These are phyloP conservation scores for Rhynchophorus ferrugineus DNA, from an alignment of 1,140 invertebrate species.

Conservation along the genomic window DNA sequence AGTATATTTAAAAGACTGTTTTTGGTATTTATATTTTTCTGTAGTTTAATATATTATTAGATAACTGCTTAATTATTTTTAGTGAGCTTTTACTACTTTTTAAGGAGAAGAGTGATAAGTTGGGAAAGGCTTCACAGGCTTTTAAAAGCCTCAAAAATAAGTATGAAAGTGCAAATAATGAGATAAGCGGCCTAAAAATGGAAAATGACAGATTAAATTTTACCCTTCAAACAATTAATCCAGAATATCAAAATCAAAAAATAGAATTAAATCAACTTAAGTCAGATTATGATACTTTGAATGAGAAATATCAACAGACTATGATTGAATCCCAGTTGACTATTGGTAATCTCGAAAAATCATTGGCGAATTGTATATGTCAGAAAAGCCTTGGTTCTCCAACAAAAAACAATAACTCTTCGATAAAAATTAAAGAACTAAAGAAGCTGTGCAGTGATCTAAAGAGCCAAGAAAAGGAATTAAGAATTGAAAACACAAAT, in stretches of 20 bases:
- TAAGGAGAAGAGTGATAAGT: constrained; percentile 9
- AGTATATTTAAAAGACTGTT: constrained; percentile 1
- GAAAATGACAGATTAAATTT: constrained; percentile 3
- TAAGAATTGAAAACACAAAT: constrained; percentile 4
- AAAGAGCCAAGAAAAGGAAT: neutral
- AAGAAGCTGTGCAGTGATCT: constrained; percentile 4
- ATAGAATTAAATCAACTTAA: constrained; percentile 10
- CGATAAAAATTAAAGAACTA: constrained; percentile 13
- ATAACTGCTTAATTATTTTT: no score
- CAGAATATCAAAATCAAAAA: constrained; percentile 6
- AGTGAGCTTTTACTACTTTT: constrained; percentile 11
- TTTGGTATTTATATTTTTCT: constrained; percentile 6
- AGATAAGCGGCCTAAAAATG: constrained; percentile 1
- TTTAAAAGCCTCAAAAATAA: constrained; percentile 8
- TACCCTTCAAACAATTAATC: constrained; percentile 6
- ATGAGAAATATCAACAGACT: constrained; percentile 1
- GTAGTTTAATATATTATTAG: no score
- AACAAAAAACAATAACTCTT: no score
- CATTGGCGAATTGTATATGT: neutral
- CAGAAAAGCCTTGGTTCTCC: neutral
- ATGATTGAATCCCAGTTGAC: neutral
- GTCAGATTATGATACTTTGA: constrained; percentile 2
- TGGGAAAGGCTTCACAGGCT: constrained; percentile 7
- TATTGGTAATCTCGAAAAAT: neutral
- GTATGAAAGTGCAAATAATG: neutral